Evolutionary conservation across 2,113 vertebrate genomes (phyloP), one percentile per base, ranked within the genome.

Genomic region (Ondatra zibethicus): DNA sequence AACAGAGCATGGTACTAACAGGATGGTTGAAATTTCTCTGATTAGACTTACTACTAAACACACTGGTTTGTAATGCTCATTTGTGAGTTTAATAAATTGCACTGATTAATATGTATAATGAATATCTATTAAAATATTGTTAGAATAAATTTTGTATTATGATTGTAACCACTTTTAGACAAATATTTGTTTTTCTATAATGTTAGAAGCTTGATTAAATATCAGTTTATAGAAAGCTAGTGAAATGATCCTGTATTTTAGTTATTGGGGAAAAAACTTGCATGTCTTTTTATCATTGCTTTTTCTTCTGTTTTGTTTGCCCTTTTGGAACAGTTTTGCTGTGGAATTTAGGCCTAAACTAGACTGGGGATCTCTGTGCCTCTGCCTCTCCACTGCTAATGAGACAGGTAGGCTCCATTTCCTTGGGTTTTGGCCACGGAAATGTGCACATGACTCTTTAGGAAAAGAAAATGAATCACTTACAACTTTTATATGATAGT

Each of bases 81-180:
- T 88, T 23, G 0, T 97, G 91, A 97, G 97, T 94, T 97, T 97
- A 55, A n/a, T n/a, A 95, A 96, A 89, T 90, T 93, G 80, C 95
- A 85, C 80, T 63, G 89, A 93, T 97, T 96, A 95, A 88, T 97
- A 95, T 77, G 36, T 93, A 96, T 96, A 93, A 42, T 39, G 27
- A 77, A 87, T 88, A 96, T 96, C 94, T 93, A 72, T 92, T 95
- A 88, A 45, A 96, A 36, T 2, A 31, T 42, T 36, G 2, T 88
- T 78, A 65, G 29, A 68, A 68, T 72, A 13, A 2, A 58, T 25
- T n/a, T 55, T 10, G 29, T 55, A 80, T 36, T 36, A 10, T 36
- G 21, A n/a, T 36, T 39, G 6, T 58, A 84, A 42, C 42, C 29
- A 42, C 33, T 61, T 84, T 84, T 29, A 84, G 55, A 84, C 8